A percentile compares a stretch with the other conserved stretches of the same genome.
Evolutionary conservation across 2,888 invertebrate genomes (phyloP).

Genomic region (Venustoraphidia nigricollis): DNA sequence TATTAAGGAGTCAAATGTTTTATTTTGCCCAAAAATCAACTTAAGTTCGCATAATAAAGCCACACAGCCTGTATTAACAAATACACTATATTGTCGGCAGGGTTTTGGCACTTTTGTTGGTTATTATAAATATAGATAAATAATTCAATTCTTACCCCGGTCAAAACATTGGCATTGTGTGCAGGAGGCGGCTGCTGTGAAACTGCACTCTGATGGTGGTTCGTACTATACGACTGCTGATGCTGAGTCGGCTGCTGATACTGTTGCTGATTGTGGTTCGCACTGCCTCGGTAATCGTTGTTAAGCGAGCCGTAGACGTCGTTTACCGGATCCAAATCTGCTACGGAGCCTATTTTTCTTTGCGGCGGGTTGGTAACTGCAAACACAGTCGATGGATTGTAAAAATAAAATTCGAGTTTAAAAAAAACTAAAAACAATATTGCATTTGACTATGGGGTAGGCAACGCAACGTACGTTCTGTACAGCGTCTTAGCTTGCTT

Average conservation of each 20-base stretch:
- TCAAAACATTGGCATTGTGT: constrained; percentile 3
- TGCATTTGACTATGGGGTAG: too few species aligned
- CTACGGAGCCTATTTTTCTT: constrained; percentile 66
- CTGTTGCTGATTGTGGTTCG: constrained; percentile 22
- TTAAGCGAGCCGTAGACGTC: constrained; percentile 63
- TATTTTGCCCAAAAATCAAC: too few species aligned
- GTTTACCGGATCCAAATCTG: constrained; percentile 89
- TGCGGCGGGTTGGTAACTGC: constrained; percentile 33
- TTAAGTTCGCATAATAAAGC: too few species aligned
- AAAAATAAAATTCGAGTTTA: too few species aligned
- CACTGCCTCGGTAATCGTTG: constrained; percentile 6
- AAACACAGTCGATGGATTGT: constrained; percentile 7
- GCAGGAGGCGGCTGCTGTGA: constrained; percentile 15
- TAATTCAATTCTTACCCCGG: constrained; percentile 1
- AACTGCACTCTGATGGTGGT: constrained; percentile 11
- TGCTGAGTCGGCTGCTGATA: constrained; percentile 22
- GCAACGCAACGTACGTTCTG: too few species aligned
- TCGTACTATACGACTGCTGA: constrained; percentile 15
- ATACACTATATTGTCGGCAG: too few species aligned
- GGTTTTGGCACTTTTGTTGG: too few species aligned
- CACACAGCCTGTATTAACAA: too few species aligned
- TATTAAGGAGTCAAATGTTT: too few species aligned
- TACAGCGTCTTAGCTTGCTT: too few species aligned
- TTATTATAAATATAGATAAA: too few species aligned
- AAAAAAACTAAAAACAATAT: too few species aligned